Base-by-base conservation (phyloP, 2,888 invertebrate genomes). In the Melinopterus prodromus region DNA sequence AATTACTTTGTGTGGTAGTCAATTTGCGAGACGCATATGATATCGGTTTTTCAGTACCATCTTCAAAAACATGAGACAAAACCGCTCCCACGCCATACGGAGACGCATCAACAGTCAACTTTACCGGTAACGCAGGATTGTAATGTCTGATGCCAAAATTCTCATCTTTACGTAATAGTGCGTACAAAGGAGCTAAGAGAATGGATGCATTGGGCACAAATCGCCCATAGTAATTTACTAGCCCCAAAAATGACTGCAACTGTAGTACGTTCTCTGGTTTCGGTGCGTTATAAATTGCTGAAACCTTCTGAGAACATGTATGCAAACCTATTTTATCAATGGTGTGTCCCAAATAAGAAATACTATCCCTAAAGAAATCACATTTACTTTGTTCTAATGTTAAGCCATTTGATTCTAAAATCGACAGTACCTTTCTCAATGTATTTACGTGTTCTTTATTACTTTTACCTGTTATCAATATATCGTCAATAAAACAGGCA, bases 41-140 rank as follows among this genome's bases (percentile, higher is more conserved):
- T n/a, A n/a, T n/a, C n/a, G n/a, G n/a, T n/a, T n/a, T n/a, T n/a
- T n/a, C n/a, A n/a, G n/a, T n/a, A n/a, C n/a, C n/a, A n/a, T n/a
- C n/a, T n/a, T n/a, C n/a, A n/a, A n/a, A n/a, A n/a, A n/a, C n/a
- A n/a, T n/a, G n/a, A n/a, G n/a, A n/a, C n/a, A n/a, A n/a, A n/a
- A n/a, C n/a, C n/a, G n/a, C n/a, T n/a, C n/a, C n/a, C n/a, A n/a
- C n/a, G n/a, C n/a, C n/a, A n/a, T n/a, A n/a, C n/a, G n/a, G n/a
- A n/a, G n/a, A n/a, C n/a, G n/a, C n/a, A n/a, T n/a, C n/a, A 72
- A 70, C 87, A 86, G 38, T 77, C 35, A 14, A 70, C 69, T 77
- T 77, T 26, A 77, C 16, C 9, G 53, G 35, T n/a, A 69, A 9
- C 2, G 38, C 69, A 1, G 70, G 70, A 77, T 77, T 71, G 12